Conservation (phyloP, 2,797 vertebrate genomes). For the Scolopax bukidnonensis region DNA sequence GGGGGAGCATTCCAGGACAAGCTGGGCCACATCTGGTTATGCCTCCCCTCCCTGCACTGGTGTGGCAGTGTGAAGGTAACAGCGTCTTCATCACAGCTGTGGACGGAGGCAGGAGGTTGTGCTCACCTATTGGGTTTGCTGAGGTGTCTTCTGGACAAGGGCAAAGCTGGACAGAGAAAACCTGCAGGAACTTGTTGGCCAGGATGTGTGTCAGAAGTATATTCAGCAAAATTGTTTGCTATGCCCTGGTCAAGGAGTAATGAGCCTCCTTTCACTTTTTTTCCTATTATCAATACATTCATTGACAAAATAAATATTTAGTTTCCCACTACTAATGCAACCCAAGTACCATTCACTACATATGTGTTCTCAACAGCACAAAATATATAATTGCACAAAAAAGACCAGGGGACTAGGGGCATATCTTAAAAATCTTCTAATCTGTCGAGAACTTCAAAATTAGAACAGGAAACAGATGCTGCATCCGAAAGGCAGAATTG, state of each 20-base stretch:
- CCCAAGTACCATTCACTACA: not conserved
- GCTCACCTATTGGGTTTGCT: not conserved
- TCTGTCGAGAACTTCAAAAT: not conserved
- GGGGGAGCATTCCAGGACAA: not conserved
- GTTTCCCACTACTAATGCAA: not conserved
- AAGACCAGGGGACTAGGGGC: not conserved
- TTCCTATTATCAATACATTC: not conserved
- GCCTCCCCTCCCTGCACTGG: not conserved
- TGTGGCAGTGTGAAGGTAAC: not conserved
- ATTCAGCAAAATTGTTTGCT: not conserved
- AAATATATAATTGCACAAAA: not conserved
- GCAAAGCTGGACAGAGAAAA: not conserved
- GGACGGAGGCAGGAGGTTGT: not conserved
- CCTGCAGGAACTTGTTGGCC: not conserved
- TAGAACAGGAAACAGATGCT: not conserved
- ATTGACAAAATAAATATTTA: not conserved
- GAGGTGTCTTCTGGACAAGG: not conserved
- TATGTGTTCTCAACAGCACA: not conserved
- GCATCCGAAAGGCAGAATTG: not conserved
- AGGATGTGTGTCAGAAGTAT: not conserved
- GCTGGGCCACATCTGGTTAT: not conserved
- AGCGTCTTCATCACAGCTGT: not conserved
- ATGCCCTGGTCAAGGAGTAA: not conserved
- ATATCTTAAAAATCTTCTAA: not conserved
- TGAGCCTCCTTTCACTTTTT: not conserved